These are phyloP conservation scores for Drosophila takahashii DNA, from an alignment of 1,140 invertebrate species.

Conservation along the genomic window DNA sequence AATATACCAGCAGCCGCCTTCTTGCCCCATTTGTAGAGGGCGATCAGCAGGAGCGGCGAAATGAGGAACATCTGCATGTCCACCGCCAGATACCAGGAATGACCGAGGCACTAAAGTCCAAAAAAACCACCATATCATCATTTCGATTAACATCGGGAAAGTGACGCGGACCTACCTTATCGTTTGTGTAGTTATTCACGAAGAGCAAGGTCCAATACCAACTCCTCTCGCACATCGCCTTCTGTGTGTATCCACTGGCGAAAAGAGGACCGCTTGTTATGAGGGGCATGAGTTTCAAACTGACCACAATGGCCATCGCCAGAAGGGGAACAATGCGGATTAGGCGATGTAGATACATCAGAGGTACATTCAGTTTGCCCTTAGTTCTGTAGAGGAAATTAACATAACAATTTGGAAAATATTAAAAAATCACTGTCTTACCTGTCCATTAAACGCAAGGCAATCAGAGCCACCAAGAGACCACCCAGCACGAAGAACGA, in stretches of 20 bases:
- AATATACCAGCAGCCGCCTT: conserved; percentile 52
- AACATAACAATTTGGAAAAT: no score
- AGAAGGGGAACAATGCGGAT: conserved; percentile 58
- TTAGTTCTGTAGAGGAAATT: conserved; percentile 19
- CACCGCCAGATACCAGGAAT: conserved; percentile 94
- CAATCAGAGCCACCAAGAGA: conserved; percentile 87
- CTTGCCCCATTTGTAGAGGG: conserved; percentile 87
- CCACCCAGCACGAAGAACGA: conserved; percentile 89
- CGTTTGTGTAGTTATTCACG: conserved; percentile 50
- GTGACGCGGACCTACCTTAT: conserved; percentile 77
- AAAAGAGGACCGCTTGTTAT: conserved; percentile 45
- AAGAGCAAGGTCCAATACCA: conserved; percentile 67
- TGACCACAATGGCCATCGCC: conserved; percentile 44
- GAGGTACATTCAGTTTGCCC: conserved; percentile 56
- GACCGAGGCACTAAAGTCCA: conserved; percentile 91
- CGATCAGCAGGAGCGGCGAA: conserved; percentile 89
- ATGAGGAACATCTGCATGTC: conserved; percentile 93
- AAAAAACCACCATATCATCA: no score
- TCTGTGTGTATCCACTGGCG: conserved; percentile 14
- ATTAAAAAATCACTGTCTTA: conserved; percentile 38
- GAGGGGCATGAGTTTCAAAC: conserved; percentile 25
- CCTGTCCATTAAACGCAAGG: conserved; percentile 88
- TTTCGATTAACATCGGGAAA: neutral
- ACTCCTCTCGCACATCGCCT: conserved; percentile 48
- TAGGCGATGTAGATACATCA: conserved; percentile 70